These are phyloP conservation scores for Brienomyrus longianalis DNA, from an alignment of 2,113 vertebrate genomes.

Conservation along the genomic window DNA sequence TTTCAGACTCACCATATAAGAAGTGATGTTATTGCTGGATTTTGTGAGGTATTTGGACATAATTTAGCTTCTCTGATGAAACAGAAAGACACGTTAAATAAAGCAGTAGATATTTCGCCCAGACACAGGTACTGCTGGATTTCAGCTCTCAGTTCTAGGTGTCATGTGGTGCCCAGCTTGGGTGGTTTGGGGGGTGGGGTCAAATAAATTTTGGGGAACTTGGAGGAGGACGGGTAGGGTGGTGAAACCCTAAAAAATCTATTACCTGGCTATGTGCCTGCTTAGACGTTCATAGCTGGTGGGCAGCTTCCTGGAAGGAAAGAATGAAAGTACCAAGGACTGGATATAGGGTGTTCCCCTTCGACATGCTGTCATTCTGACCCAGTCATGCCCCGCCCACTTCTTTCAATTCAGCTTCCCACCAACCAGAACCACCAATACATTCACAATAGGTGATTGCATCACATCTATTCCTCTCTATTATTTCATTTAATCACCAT, in stretches of 20 bases:
- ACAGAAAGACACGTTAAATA: background rate
- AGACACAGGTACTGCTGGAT: background rate
- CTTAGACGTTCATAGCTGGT: background rate
- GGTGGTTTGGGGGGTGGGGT: background rate
- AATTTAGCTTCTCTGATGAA: background rate
- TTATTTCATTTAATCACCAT: background rate
- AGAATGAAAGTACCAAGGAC: background rate
- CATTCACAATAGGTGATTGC: background rate
- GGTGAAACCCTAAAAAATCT: background rate
- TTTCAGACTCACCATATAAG: background rate
- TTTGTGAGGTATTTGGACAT: background rate
- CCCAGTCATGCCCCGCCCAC: background rate
- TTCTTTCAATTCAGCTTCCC: background rate
- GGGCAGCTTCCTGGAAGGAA: constrained; percentile 5
- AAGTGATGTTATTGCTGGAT: background rate
- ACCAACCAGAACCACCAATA: background rate
- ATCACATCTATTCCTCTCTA: background rate
- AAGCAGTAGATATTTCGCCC: background rate
- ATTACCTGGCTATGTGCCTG: background rate
- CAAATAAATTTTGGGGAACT: background rate
- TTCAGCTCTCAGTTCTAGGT: background rate
- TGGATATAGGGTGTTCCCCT: background rate
- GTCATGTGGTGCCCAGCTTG: background rate
- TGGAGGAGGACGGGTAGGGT: background rate
- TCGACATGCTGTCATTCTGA: background rate